phyloP scores from a whole-genome alignment of 2,797 vertebrate genomes.

The Pampus argenteus region DNA sequence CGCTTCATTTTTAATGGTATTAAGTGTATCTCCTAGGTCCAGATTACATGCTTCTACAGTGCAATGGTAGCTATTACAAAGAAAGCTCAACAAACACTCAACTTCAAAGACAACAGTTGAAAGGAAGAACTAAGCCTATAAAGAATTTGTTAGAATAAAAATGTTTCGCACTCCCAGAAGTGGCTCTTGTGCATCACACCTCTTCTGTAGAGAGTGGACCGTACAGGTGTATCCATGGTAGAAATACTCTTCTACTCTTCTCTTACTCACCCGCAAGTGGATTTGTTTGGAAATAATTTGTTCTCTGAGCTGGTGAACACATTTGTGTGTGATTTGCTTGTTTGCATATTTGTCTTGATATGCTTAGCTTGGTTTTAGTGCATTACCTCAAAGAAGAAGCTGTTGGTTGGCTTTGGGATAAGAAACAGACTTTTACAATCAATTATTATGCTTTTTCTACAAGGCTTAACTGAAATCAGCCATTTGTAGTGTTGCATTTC shows the following conservation, averaged over 20 bases:
- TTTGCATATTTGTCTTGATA: background rate
- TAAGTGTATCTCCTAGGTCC: conserved; percentile 64
- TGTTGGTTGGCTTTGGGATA: background rate
- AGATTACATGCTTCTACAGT: conserved; percentile 60
- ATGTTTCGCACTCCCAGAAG: conserved; percentile 54
- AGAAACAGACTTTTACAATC: background rate
- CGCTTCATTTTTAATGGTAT: conserved; percentile 43
- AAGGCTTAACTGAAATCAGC: background rate
- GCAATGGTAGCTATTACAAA: conserved; percentile 54
- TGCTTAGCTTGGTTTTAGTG: background rate
- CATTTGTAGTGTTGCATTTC: background rate
- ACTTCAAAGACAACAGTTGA: conserved; percentile 70
- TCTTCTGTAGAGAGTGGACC: conserved; percentile 56
- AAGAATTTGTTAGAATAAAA: conserved; percentile 50
- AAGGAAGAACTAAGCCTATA: conserved; percentile 60
- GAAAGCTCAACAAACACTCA: conserved; percentile 43
- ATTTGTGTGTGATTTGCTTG: conserved; percentile 19
- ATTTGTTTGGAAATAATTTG: background rate
- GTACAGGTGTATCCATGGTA: conserved; percentile 40
- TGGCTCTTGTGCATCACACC: conserved; percentile 58
- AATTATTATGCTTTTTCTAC: background rate
- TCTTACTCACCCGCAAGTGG: background rate
- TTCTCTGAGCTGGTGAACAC: conserved; percentile 8
- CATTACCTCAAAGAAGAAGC: conserved; percentile 9
- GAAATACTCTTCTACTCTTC: too few relatives aligned